phyloP scores from a whole-genome alignment of 1,140 invertebrate genomes.

The Drosophila tristis region DNA sequence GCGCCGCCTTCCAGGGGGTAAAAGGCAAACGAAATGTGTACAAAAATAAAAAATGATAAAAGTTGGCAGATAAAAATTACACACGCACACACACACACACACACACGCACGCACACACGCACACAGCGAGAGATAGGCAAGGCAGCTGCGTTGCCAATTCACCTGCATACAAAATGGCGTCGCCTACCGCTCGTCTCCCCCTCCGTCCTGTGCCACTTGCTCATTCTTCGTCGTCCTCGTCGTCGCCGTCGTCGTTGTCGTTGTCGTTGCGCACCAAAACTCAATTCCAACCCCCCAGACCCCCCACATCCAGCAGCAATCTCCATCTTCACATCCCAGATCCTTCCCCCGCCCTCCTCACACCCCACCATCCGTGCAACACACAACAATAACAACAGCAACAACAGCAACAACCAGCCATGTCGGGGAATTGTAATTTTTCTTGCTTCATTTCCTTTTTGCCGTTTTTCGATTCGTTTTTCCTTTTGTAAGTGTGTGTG shows the following conservation, averaged over 20 bases:
- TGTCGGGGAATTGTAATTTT: constrained; percentile 78
- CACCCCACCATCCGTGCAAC: constrained; percentile 14
- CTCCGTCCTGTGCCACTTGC: constrained; percentile 5
- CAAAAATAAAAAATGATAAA: constrained; percentile 81
- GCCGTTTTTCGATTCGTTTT: constrained; percentile 62
- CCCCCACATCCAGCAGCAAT: constrained; percentile 10
- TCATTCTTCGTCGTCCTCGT: constrained; percentile 35
- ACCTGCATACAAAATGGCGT: constrained; percentile 79
- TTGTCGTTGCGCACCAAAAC: constrained; percentile 44
- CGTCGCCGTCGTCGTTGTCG: not conserved
- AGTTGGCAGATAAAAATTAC: constrained; percentile 82
- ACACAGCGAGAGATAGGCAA: constrained; percentile 1
- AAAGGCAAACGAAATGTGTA: constrained; percentile 70
- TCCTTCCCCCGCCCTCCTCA: constrained; percentile 3
- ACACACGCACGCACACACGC: constrained; percentile 16
- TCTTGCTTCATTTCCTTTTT: constrained; percentile 83
- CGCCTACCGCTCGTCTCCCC: constrained; percentile 4
- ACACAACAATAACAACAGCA: constrained; percentile 29
- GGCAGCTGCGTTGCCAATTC: constrained; percentile 54
- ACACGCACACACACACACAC: constrained; percentile 46
- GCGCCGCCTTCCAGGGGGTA: constrained; percentile 12
- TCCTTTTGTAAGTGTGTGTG: not conserved
- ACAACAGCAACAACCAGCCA: constrained; percentile 42
- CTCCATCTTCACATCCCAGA: not conserved
- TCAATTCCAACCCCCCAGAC: constrained; percentile 45